phyloP scores from a whole-genome alignment of 2,113 vertebrate genomes.

The Panthera tigris region DNA sequence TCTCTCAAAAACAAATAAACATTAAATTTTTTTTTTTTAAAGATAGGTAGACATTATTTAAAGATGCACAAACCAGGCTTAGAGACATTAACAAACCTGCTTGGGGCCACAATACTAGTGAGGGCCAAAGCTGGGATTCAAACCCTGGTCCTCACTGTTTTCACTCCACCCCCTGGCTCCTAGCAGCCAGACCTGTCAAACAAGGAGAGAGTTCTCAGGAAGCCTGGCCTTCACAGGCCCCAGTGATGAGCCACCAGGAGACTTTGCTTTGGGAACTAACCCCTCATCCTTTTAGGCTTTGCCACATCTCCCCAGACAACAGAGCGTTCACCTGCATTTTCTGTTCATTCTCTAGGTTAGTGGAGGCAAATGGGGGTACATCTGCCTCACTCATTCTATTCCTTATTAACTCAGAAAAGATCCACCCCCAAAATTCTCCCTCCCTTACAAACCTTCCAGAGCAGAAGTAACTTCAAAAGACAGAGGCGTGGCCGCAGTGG shows the following conservation, averaged over 20 bases:
- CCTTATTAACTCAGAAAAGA: background rate
- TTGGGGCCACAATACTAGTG: background rate
- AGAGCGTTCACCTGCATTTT: background rate
- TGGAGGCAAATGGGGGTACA: no score
- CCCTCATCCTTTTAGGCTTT: background rate
- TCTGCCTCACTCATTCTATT: background rate
- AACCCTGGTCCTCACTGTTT: background rate
- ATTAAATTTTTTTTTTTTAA: no score
- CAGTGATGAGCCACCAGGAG: background rate
- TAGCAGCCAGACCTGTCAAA: background rate
- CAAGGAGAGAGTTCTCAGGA: background rate
- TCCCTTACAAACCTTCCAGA: slow-evolving; percentile 77
- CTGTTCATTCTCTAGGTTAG: background rate
- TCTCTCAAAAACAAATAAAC: no score
- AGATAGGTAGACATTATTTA: no score
- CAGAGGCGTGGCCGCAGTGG: background rate
- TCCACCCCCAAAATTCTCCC: background rate
- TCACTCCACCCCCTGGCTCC: background rate
- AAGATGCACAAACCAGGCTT: background rate
- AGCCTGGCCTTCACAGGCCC: background rate
- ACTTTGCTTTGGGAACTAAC: background rate
- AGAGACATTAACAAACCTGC: background rate
- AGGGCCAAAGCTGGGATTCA: background rate
- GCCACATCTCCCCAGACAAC: background rate
- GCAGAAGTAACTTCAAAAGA: background rate